Conservation (phyloP, 2,888 invertebrate species). For the Scaptomyza cyrtandrae region DNA sequence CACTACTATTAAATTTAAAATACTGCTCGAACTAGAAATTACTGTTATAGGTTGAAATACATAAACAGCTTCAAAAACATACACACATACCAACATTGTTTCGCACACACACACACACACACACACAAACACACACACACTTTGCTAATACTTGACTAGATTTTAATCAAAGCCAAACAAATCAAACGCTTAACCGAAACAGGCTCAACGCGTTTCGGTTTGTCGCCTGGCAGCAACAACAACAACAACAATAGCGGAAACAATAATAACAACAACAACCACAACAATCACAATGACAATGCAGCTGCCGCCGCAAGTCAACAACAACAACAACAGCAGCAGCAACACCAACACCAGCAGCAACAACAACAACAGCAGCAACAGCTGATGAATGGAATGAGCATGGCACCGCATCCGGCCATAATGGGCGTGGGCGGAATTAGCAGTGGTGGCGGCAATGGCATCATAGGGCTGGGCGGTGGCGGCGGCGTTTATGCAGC, state of each 20-base stretch:
- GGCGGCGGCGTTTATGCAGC: constrained; percentile 69
- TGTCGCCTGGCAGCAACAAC: constrained; percentile 64
- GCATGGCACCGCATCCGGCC: constrained; percentile 71
- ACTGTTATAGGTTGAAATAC: constrained; percentile 59
- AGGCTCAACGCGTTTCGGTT: constrained; percentile 85
- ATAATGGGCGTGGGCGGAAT: constrained; percentile 70
- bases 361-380: constrained; percentile 70
- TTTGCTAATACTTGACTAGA: constrained; percentile 61
- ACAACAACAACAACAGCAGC: constrained; percentile 50
- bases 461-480: constrained; percentile 81
- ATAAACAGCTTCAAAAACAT: constrained; percentile 56
- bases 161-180: constrained; percentile 63
- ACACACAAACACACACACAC: constrained; percentile 28
- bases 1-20: not conserved
- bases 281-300: constrained; percentile 59
- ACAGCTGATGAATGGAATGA: constrained; percentile 70
- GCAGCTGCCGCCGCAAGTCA: constrained; percentile 60
- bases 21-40: constrained; percentile 22
- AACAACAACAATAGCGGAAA: constrained; percentile 36
- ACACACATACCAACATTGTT: constrained; percentile 1
- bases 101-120: constrained; percentile 29
- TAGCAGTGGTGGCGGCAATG: constrained; percentile 67
- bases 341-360: constrained; percentile 65
- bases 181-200: constrained; percentile 81
- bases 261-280: constrained; percentile 36